phyloP scores from a whole-genome alignment of 2,113 vertebrate genomes.

The Carollia perspicillata region DNA sequence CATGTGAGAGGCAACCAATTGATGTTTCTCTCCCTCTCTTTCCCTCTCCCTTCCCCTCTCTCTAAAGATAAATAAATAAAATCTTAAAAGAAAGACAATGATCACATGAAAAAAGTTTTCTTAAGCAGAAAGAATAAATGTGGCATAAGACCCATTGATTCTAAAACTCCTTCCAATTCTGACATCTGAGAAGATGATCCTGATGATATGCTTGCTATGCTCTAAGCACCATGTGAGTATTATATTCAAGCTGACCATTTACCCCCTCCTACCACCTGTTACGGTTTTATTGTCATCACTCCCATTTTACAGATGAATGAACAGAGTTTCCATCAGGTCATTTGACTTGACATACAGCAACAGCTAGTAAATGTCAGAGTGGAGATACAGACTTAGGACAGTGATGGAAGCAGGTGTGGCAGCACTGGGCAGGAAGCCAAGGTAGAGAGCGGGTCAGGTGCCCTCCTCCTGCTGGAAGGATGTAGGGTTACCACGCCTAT shows the following conservation, averaged over 20 bases:
- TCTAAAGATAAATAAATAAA: no score
- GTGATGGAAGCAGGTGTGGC: background rate
- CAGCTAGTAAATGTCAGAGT: background rate
- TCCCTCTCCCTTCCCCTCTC: no score
- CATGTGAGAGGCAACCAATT: no score
- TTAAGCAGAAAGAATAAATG: background rate
- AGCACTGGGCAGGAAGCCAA: background rate
- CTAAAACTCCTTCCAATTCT: background rate
- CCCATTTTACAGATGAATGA: background rate
- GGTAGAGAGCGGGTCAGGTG: no score
- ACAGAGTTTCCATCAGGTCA: background rate
- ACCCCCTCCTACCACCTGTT: background rate
- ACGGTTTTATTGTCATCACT: background rate
- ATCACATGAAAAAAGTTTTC: no score
- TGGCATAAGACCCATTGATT: background rate
- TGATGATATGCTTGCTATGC: accelerated
- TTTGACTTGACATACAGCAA: background rate
- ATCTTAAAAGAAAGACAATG: no score
- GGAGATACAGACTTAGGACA: background rate
- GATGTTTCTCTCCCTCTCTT: no score
- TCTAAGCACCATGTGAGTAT: background rate
- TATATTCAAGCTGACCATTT: background rate
- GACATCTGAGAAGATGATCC: background rate
- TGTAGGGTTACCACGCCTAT: background rate
- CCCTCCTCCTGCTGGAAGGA: background rate